Evolutionary conservation across 1,140 invertebrate genomes (phyloP), one percentile per base, ranked within the genome.

Genomic region (Cyclargus thomasi): DNA sequence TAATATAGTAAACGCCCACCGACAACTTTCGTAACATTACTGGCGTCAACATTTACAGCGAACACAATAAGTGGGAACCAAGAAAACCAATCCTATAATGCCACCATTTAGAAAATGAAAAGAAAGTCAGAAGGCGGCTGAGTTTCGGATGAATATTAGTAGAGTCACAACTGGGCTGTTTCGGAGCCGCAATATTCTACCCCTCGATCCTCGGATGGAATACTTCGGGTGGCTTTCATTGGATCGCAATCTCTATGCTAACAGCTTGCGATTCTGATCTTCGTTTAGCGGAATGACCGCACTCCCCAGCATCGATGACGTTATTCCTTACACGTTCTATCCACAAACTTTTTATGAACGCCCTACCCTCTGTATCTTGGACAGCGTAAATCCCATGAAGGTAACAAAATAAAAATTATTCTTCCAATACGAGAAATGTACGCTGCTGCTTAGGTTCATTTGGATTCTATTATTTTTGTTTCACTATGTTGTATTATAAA

Each of bases 201-300:
- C 82, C 80, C 83, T 86, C 84, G 79, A 87, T 85, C 85, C 81
- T 69, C 76, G 81, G 83, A 87, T 88, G 82, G 81, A 87, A 86
- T 87, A 85, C 85, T 85, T 82, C 72, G 79, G 78, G 75, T 81
- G 83, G 84, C 85, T 83, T 86, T 85, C 83, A 88, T 85, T 88
- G 83, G 87, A 90, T 90, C 78, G 83, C 87, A 90, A 90, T 90
- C 86, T 90, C 87, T 90, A 90, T 90, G 87, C 87, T 90, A 90
- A 90, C 85, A 88, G 86, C 86, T 83, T 85, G 87, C 85, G 87
- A 90, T 90, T 90, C 86, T 85, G 87, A 90, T 90, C 87, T 90
- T 90, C 87, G 87, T 88, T 90, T 90, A 90, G 85, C 87, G 85
- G 71, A 90, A 90, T 90, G 87, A 90, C 87, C 87, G 86, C 87